A percentile compares a stretch with the other conserved stretches of the same genome.
Conservation (phyloP, 53 echinoderm and acorn worm species). For the Mesocentrotus franciscanus region DNA sequence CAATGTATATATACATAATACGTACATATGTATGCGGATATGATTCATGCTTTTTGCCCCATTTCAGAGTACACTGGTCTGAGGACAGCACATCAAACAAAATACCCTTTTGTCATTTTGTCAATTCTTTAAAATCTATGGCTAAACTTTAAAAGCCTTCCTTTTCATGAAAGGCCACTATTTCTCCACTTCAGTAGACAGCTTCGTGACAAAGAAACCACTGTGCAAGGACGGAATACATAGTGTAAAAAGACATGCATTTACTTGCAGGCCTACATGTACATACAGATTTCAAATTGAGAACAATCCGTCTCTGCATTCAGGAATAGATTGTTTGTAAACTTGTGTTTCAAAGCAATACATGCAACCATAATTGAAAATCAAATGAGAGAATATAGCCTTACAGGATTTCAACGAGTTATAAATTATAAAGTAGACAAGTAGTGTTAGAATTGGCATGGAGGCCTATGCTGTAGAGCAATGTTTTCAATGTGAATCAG, state of each 20-base stretch:
- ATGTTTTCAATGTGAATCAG: no score
- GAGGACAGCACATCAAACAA: not conserved
- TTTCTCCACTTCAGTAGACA: slow-evolving; percentile 14
- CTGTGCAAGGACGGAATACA: not conserved
- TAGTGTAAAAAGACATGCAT: not conserved
- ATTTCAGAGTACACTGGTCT: not conserved
- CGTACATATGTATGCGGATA: not conserved
- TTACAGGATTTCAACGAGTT: no score
- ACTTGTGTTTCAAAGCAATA: not conserved
- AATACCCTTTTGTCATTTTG: slow-evolving; percentile 2
- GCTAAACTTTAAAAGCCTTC: not conserved
- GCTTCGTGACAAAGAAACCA: not conserved
- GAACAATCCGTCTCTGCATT: not conserved
- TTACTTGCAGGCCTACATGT: not conserved
- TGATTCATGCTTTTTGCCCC: not conserved
- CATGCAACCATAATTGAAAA: not conserved
- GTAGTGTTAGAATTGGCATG: no score
- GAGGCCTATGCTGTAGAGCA: no score
- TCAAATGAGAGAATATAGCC: no score
- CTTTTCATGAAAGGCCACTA: not conserved
- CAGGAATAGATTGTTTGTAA: not conserved
- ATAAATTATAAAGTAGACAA: no score
- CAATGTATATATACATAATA: not conserved
- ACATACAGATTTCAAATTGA: not conserved
- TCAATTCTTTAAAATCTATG: slow-evolving; percentile 1